Conservation (phyloP, 2,888 invertebrate species). For the Apamea crenata region DNA sequence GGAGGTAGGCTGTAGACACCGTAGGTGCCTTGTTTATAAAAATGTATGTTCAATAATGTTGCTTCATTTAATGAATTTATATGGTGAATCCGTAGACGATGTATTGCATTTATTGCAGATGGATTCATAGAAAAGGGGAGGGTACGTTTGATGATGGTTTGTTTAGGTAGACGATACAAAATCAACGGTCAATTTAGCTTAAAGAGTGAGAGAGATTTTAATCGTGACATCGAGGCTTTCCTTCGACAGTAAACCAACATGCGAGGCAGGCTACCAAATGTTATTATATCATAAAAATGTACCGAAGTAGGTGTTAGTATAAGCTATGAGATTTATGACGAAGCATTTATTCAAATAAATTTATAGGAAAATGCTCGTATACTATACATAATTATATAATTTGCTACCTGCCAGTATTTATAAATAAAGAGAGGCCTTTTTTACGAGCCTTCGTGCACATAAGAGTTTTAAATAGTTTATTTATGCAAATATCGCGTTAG, state of each 20-base stretch:
- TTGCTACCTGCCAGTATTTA: constrained; percentile 29
- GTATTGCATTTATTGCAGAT: background rate
- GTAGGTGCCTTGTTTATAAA: background rate
- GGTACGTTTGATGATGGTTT: background rate
- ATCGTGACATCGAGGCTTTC: background rate
- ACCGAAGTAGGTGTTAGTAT: constrained; percentile 38
- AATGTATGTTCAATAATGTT: background rate
- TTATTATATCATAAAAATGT: constrained; percentile 26
- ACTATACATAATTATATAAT: constrained; percentile 34
- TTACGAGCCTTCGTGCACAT: constrained; percentile 31
- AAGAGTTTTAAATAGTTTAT: constrained; percentile 54
- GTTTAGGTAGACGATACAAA: background rate
- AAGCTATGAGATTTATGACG: constrained; percentile 31
- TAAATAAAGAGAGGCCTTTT: constrained; percentile 45
- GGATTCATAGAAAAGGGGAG: background rate
- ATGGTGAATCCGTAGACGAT: background rate
- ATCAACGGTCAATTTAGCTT: too few species aligned
- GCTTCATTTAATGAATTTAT: background rate
- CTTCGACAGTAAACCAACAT: background rate
- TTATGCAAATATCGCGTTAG: constrained; percentile 46
- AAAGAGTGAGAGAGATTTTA: background rate
- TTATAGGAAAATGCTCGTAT: constrained; percentile 32
- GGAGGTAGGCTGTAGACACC: background rate
- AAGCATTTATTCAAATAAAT: constrained; percentile 50
- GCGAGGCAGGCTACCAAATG: background rate